phyloP scores from a whole-genome alignment of 30 jellyfish, hydroid and myxozoan species.

The Chironex yamaguchii region DNA sequence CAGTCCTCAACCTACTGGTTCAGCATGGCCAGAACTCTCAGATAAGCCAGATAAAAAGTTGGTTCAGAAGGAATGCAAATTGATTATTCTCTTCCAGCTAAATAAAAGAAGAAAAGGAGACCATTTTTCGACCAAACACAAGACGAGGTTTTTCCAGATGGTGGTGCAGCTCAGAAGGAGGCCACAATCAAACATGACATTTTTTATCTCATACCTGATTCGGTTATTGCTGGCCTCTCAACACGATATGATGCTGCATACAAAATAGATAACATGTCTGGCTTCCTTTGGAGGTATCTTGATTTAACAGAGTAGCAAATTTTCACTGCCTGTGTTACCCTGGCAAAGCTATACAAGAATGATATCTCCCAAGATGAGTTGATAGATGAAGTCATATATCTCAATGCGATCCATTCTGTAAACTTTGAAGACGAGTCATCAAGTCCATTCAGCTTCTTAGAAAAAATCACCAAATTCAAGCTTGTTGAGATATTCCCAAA shows the following conservation, averaged over 20 bases:
- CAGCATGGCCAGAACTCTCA: slow-evolving; percentile 40
- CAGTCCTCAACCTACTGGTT: slow-evolving; percentile 11
- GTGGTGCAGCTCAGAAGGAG: not conserved
- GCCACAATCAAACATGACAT: not conserved
- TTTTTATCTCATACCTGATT: not conserved
- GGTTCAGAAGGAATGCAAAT: slow-evolving; percentile 51
- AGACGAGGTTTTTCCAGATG: slow-evolving; percentile 32
- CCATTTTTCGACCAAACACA: slow-evolving; percentile 22
- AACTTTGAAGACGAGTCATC: too few relatives aligned
- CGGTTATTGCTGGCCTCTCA: slow-evolving; percentile 5
- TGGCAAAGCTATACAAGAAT: slow-evolving; percentile 31
- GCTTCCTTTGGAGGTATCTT: slow-evolving; percentile 33
- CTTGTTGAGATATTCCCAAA: too few relatives aligned
- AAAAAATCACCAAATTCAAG: too few relatives aligned
- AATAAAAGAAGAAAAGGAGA: slow-evolving; percentile 8
- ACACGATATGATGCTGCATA: slow-evolving; percentile 47
- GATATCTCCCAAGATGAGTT: slow-evolving; percentile 43
- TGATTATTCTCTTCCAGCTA: slow-evolving; percentile 13
- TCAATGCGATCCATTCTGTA: too few relatives aligned
- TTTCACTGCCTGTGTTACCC: slow-evolving; percentile 32
- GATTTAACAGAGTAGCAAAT: not conserved
- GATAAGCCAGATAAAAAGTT: slow-evolving; percentile 20
- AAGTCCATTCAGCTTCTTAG: too few relatives aligned
- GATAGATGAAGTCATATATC: slow-evolving; percentile 21
- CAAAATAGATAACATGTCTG: not conserved